Conservation (phyloP, 1,140 invertebrate species). For the Drosophila pseudoananassae region DNA sequence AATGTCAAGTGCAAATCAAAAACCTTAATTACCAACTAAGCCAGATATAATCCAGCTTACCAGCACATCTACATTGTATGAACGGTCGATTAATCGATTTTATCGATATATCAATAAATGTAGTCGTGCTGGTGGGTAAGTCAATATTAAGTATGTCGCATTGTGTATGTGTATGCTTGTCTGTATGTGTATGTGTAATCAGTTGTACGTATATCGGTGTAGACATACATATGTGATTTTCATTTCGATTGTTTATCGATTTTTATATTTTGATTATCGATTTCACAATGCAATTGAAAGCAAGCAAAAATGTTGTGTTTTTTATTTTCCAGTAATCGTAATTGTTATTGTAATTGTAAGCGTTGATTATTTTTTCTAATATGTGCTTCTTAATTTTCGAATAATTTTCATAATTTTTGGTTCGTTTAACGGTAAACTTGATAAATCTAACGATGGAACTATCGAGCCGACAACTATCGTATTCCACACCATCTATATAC, state of each 20-base stretch:
- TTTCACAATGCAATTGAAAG: slow-evolving; percentile 26
- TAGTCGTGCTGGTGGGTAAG: slow-evolving; percentile 15
- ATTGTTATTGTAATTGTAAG: slow-evolving; percentile 35
- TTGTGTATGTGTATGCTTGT: slow-evolving; percentile 62
- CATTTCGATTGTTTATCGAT: slow-evolving; percentile 8
- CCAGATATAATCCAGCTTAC: slow-evolving; percentile 21
- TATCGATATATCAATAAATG: slow-evolving; percentile 1
- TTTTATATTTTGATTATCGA: slow-evolving; percentile 2
- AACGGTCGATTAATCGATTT: neutral
- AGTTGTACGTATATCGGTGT: slow-evolving; percentile 56
- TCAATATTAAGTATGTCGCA: slow-evolving; percentile 51
- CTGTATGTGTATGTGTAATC: slow-evolving; percentile 59
- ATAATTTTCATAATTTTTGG: slow-evolving; percentile 3
- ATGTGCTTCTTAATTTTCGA: slow-evolving; percentile 4
- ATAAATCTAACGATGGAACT: slow-evolving; percentile 22
- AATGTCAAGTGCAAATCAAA: slow-evolving; percentile 46
- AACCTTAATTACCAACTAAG: slow-evolving; percentile 46
- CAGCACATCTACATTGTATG: slow-evolving; percentile 14
- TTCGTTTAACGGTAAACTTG: slow-evolving; percentile 15
- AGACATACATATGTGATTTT: slow-evolving; percentile 18
- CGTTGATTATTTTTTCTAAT: slow-evolving; percentile 7
- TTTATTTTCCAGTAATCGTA: slow-evolving; percentile 20
- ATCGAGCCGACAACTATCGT: slow-evolving; percentile 38
- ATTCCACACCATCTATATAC: slow-evolving; percentile 42
- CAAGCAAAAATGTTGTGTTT: slow-evolving; percentile 33